These are phyloP conservation scores for Bombyx huttoni DNA, from an alignment of 2,888 invertebrate genomes.

Conservation along the genomic window DNA sequence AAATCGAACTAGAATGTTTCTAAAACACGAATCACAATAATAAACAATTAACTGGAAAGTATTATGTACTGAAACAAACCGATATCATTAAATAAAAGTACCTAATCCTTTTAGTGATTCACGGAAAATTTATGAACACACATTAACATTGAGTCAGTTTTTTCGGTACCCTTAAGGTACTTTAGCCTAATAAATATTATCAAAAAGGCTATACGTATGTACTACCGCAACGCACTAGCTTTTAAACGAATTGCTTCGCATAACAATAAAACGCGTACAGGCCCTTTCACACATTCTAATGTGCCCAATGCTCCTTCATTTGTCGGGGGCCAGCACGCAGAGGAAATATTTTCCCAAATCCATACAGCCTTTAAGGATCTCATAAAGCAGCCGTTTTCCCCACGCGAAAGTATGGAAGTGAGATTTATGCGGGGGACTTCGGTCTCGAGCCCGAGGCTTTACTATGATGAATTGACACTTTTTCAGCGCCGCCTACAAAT, in stretches of 20 bases:
- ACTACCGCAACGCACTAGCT: conserved; percentile 60
- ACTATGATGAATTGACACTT: conserved; percentile 72
- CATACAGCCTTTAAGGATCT: conserved; percentile 73
- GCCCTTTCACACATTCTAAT: conserved; percentile 70
- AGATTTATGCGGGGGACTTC: conserved; percentile 70
- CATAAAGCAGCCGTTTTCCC: conserved; percentile 72
- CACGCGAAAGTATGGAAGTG: conserved; percentile 71
- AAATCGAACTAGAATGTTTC: too few species aligned
- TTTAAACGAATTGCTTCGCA: conserved; percentile 70
- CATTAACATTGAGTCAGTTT: conserved; percentile 37
- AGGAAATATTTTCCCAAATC: conserved; percentile 73
- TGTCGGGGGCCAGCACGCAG: conserved; percentile 66
- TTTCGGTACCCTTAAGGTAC: conserved; percentile 34
- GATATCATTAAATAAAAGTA: background rate
- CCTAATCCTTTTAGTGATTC: conserved; percentile 9
- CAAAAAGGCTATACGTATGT: conserved; percentile 62
- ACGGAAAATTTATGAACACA: conserved; percentile 18
- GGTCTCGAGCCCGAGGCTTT: conserved; percentile 65
- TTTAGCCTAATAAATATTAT: conserved; percentile 60
- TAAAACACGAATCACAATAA: too few species aligned
- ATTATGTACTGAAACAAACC: background rate
- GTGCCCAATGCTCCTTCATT: conserved; percentile 68
- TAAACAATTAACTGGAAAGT: background rate
- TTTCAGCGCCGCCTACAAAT: conserved; percentile 67
- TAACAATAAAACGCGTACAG: conserved; percentile 68